phyloP scores from a whole-genome alignment of 1,140 invertebrate species.

The Diuraphis noxia region DNA sequence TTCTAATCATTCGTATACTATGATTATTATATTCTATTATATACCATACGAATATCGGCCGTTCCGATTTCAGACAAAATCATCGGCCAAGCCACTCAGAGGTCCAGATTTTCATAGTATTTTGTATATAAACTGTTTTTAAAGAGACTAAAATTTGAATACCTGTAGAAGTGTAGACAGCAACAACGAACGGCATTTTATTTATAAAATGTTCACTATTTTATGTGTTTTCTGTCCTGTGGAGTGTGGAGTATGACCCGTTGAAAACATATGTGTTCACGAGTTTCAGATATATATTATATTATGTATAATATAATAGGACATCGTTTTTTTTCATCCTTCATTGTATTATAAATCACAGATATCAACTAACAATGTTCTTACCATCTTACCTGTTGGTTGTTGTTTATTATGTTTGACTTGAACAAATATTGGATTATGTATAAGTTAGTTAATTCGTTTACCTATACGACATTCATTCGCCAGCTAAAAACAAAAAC shows the following conservation, averaged over 20 bases:
- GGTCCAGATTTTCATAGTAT: background rate
- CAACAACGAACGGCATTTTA: background rate
- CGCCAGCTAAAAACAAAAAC: background rate
- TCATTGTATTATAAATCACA: constrained; percentile 29
- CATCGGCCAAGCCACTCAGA: too few species aligned
- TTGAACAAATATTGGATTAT: background rate
- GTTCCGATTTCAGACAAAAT: background rate
- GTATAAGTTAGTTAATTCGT: too few species aligned
- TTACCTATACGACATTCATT: background rate
- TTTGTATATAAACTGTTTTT: background rate
- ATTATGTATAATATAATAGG: background rate
- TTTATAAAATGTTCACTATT: background rate
- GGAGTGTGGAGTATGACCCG: background rate
- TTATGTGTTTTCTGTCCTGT: background rate
- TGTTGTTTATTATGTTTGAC: constrained; percentile 17
- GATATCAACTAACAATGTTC: background rate
- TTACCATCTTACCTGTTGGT: constrained; percentile 16
- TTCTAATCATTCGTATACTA: background rate
- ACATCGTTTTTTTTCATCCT: background rate
- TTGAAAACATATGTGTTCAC: constrained; percentile 22
- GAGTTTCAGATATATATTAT: background rate
- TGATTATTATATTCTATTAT: too few species aligned
- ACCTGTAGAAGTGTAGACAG: background rate
- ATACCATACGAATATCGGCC: background rate
- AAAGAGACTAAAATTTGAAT: background rate